Evolutionary conservation across 2,888 invertebrate genomes (phyloP).

Genomic region (Synanthedon formicaeformis): DNA sequence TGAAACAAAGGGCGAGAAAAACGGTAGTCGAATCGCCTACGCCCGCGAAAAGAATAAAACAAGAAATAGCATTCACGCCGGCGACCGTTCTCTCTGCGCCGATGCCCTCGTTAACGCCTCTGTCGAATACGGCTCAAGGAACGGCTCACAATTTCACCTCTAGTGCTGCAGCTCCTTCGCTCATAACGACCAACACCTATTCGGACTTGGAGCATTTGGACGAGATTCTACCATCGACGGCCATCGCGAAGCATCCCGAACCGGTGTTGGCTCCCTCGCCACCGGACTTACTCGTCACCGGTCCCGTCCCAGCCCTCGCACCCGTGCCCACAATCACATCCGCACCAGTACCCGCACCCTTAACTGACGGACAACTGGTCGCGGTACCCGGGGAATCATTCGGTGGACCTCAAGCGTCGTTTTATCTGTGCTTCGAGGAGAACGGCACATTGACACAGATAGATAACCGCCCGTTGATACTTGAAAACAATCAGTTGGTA

Average conservation of each 20-base stretch:
- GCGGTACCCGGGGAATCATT: slow-evolving; percentile 80
- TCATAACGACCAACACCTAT: slow-evolving; percentile 25
- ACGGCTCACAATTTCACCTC: slow-evolving; percentile 1
- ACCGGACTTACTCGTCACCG: slow-evolving; percentile 8
- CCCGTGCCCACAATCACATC: slow-evolving; percentile 12
- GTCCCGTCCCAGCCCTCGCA: slow-evolving; percentile 16
- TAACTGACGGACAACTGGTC: slow-evolving; percentile 74
- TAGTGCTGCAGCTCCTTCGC: slow-evolving; percentile 9
- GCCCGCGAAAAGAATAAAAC: slow-evolving; percentile 43
- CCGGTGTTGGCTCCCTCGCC: slow-evolving; percentile 5
- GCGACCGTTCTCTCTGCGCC: slow-evolving; percentile 16
- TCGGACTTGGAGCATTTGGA: slow-evolving; percentile 55
- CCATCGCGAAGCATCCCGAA: slow-evolving; percentile 45
- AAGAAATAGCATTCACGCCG: slow-evolving; percentile 36
- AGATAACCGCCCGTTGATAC: slow-evolving; percentile 76
- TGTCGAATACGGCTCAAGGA: slow-evolving; percentile 21
- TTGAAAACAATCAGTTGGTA: slow-evolving; percentile 56
- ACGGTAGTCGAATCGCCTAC: slow-evolving; percentile 28
- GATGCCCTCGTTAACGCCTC: slow-evolving; percentile 24
- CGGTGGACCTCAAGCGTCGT: slow-evolving; percentile 79
- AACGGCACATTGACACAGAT: slow-evolving; percentile 78
- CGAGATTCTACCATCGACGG: slow-evolving; percentile 57
- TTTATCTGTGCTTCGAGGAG: slow-evolving; percentile 80
- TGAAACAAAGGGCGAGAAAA: slow-evolving; percentile 38
- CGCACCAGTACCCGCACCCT: slow-evolving; percentile 10